Conservation (phyloP, 2,888 invertebrate species). For the Machimus atricapillus region DNA sequence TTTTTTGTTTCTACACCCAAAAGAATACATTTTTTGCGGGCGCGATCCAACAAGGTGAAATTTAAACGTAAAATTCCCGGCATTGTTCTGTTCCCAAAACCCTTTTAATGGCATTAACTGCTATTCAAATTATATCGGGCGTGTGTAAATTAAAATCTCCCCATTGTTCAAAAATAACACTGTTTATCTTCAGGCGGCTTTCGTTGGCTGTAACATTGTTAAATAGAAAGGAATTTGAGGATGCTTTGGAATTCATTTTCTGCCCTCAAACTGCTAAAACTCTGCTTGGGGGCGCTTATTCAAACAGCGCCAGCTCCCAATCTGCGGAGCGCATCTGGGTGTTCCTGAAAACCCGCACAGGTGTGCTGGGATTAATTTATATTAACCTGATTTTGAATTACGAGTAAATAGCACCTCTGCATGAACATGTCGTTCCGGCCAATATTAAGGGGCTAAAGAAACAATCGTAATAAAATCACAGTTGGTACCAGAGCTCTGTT, state of each 20-base stretch:
- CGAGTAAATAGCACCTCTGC: not conserved
- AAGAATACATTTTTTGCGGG: not conserved
- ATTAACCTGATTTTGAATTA: not conserved
- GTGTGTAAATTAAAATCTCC: not conserved
- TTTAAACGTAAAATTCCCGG: not conserved
- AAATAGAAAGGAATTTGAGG: not conserved
- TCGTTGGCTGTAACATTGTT: not conserved
- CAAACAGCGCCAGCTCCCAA: not conserved
- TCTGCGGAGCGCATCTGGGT: not conserved
- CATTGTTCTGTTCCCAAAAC: not conserved
- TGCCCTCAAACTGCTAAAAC: not conserved
- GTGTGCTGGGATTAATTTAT: not conserved
- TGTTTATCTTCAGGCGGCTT: not conserved
- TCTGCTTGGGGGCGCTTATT: not conserved
- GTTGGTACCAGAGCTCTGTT: not conserved
- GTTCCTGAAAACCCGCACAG: not conserved
- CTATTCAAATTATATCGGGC: not conserved
- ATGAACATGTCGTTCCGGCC: not conserved
- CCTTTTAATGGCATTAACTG: not conserved
- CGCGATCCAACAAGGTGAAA: not conserved
- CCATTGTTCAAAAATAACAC: not conserved
- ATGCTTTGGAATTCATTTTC: not conserved
- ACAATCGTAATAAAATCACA: not conserved
- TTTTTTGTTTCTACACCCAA: not conserved
- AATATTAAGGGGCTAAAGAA: not conserved